A percentile compares a stretch with the other conserved stretches of the same genome.
Conservation (phyloP, 2,797 vertebrate species). For the Geotrypetes seraphini region DNA sequence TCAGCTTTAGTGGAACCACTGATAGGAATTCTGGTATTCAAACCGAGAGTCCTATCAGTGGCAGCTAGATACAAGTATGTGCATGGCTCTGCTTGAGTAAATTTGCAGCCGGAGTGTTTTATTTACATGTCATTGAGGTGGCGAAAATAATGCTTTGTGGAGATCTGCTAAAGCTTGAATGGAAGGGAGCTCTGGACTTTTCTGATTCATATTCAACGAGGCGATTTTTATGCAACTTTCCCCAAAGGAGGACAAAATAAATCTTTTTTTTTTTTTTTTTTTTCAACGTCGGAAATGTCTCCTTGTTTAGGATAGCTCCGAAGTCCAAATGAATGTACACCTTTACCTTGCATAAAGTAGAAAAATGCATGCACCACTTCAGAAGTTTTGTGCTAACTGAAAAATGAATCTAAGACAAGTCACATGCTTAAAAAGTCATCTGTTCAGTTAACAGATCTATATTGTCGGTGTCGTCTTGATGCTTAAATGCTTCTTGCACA, state of each 20-base stretch:
- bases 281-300: too few relatives aligned
- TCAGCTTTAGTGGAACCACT: conserved; percentile 38
- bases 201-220: conserved; percentile 9
- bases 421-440: too few relatives aligned
- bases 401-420: too few relatives aligned
- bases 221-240: background rate
- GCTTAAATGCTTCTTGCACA: background rate
- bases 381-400: too few relatives aligned
- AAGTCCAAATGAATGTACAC: too few relatives aligned
- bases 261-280: too few relatives aligned
- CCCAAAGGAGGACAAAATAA: conserved; percentile 17
- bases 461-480: background rate
- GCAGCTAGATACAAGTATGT: conserved; percentile 14
- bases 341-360: too few relatives aligned
- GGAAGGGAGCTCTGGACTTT: conserved; percentile 17
- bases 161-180: conserved; percentile 4
- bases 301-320: too few relatives aligned
- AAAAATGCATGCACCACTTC: too few relatives aligned
- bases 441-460: too few relatives aligned
- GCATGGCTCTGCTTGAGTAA: conserved; percentile 3
- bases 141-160: conserved; percentile 22
- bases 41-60: conserved; percentile 21
- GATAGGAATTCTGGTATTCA: conserved; percentile 52
- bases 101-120: conserved; percentile 33
- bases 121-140: conserved; percentile 3